Conservation (phyloP, 1,140 invertebrate genomes). For the Diachasma alloeum region DNA sequence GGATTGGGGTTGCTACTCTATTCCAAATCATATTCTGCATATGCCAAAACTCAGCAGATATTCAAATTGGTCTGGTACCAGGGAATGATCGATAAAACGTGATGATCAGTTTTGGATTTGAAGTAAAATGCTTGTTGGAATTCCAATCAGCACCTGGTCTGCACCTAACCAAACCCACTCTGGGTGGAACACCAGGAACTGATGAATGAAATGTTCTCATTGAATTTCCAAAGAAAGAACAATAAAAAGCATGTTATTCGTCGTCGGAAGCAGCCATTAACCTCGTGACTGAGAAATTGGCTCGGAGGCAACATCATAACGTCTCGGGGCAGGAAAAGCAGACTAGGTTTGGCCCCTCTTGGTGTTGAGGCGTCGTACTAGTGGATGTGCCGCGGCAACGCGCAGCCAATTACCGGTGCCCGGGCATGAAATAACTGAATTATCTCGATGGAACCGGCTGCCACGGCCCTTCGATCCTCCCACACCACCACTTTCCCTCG, state of each 20-base stretch:
- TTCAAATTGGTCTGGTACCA: too few species aligned
- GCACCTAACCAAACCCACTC: background rate
- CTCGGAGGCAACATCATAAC: constrained; percentile 51
- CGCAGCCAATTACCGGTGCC: constrained; percentile 61
- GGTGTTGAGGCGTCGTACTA: background rate
- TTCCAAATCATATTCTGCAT: background rate
- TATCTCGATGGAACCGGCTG: constrained; percentile 59
- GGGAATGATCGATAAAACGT: too few species aligned
- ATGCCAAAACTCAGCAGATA: background rate
- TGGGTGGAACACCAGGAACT: background rate
- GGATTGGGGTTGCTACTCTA: background rate
- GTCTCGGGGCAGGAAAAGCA: constrained; percentile 46
- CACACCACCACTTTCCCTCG: background rate
- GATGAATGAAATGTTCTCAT: background rate
- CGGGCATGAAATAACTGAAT: constrained; percentile 62
- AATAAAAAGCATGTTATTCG: constrained; percentile 45
- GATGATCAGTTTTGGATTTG: too few species aligned
- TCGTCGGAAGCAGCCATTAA: constrained; percentile 54
- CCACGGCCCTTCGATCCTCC: constrained; percentile 38
- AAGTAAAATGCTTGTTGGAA: too few species aligned
- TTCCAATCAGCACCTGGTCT: background rate
- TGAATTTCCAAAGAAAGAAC: background rate
- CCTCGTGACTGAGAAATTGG: constrained; percentile 58
- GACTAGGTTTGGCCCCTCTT: constrained; percentile 41
- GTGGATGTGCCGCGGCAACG: constrained; percentile 42